A percentile compares a stretch with the other conserved stretches of the same genome.
These are phyloP conservation scores for Rotaria socialis DNA, from an alignment of 2,888 invertebrate species.

Conservation along the genomic window DNA sequence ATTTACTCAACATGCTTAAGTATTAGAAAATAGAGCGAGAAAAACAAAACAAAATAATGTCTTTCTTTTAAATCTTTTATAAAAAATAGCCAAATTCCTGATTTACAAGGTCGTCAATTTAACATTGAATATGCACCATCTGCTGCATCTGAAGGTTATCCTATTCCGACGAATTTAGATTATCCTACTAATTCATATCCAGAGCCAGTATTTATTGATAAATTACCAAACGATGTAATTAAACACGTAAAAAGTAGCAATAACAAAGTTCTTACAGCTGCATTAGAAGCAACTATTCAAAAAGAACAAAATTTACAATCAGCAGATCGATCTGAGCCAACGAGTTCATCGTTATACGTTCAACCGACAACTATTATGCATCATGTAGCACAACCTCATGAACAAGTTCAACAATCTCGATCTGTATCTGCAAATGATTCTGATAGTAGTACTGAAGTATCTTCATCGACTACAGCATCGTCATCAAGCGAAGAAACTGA, in stretches of 20 bases:
- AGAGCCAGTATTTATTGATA: neutral
- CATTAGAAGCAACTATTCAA: neutral
- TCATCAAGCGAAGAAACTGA: neutral
- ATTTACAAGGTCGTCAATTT: constrained; percentile 27
- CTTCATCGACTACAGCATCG: neutral
- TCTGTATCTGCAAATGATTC: neutral
- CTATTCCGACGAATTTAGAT: neutral
- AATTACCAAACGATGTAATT: neutral
- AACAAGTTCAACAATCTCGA: neutral
- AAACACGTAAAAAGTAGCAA: neutral
- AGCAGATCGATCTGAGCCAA: neutral
- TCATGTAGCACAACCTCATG: neutral
- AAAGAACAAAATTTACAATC: neutral
- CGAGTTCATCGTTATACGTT: neutral
- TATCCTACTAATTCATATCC: neutral
- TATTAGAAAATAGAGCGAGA: neutral
- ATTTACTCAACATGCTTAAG: constrained; percentile 2
- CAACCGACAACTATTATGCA: neutral
- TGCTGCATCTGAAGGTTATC: neutral
- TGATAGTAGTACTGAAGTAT: neutral
- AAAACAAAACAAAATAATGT: neutral
- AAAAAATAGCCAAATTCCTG: neutral
- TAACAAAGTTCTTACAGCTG: neutral
- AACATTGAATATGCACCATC: neutral
- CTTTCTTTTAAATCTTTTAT: neutral